Conservation (phyloP, 2,888 invertebrate genomes). For the Coenonympha arcania region DNA sequence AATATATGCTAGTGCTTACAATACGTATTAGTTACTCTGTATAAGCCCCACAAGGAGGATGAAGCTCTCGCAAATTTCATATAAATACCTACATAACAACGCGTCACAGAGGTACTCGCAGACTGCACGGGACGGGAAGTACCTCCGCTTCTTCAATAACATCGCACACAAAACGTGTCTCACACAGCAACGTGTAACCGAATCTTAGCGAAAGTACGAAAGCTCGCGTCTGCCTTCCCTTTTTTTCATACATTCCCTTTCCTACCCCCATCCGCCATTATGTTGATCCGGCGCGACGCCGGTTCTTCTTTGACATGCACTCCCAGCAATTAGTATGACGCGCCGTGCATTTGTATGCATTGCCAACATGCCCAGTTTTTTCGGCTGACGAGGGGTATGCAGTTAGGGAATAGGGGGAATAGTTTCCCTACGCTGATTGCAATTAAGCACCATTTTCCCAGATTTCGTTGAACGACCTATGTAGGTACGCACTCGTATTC, state of each 20-base stretch:
- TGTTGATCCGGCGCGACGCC: constrained; percentile 70
- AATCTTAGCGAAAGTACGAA: constrained; percentile 54
- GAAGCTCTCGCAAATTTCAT: not conserved
- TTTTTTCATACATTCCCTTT: constrained; percentile 61
- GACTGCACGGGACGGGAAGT: constrained; percentile 17
- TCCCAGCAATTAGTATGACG: constrained; percentile 70
- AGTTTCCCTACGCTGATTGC: constrained; percentile 15
- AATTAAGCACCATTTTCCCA: constrained; percentile 12
- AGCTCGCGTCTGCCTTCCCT: constrained; percentile 49
- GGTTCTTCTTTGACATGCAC: constrained; percentile 72
- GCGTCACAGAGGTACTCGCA: too few relatives aligned
- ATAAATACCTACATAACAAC: too few relatives aligned
- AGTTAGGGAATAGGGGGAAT: constrained; percentile 20
- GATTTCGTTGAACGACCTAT: not conserved
- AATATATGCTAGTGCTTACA: too few relatives aligned
- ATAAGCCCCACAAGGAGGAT: not conserved
- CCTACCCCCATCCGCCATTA: constrained; percentile 65
- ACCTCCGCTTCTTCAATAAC: constrained; percentile 23
- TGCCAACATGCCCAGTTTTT: constrained; percentile 27
- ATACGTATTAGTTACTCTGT: too few relatives aligned
- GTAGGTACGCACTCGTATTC: too few relatives aligned
- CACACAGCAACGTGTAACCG: constrained; percentile 55
- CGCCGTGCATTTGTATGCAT: constrained; percentile 38
- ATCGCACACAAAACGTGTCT: constrained; percentile 45
- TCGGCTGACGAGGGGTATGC: constrained; percentile 20